Conservation (phyloP, 1,140 invertebrate species). For the Drosophila pandora region DNA sequence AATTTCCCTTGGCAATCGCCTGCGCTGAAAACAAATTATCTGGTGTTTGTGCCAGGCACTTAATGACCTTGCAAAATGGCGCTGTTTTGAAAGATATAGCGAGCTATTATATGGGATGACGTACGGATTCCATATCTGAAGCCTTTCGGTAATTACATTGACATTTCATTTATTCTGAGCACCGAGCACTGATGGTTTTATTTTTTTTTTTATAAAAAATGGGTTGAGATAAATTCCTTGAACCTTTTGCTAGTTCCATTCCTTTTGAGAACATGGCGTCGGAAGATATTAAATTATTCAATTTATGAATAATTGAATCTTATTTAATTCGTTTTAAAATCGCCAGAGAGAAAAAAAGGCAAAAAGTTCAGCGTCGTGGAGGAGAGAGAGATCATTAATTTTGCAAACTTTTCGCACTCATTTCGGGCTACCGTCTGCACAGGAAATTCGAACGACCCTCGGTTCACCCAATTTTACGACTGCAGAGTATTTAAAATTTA, state of each 20-base stretch:
- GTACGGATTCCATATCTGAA: constrained; percentile 3
- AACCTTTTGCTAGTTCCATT: not conserved
- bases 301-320: constrained; percentile 6
- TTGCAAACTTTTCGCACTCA: constrained; percentile 14
- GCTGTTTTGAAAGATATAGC: constrained; percentile 4
- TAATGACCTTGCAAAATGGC: constrained; percentile 16
- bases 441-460: constrained; percentile 23
- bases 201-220: not conserved
- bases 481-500: constrained; percentile 61
- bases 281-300: not conserved
- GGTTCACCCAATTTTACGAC: constrained; percentile 60
- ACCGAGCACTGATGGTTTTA: not conserved
- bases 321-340: constrained; percentile 5
- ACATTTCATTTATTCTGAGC: not conserved
- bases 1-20: constrained; percentile 9
- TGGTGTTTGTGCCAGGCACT: not conserved
- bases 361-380: not conserved
- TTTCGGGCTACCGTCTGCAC: not conserved
- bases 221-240: not conserved
- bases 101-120: constrained; percentile 9
- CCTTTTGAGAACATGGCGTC: not conserved
- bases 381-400: constrained; percentile 1
- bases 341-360: not conserved
- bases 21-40: not conserved
- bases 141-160: constrained; percentile 8